Conservation (phyloP, 2,797 vertebrate genomes). For the Oceanodroma leucorhoa region DNA sequence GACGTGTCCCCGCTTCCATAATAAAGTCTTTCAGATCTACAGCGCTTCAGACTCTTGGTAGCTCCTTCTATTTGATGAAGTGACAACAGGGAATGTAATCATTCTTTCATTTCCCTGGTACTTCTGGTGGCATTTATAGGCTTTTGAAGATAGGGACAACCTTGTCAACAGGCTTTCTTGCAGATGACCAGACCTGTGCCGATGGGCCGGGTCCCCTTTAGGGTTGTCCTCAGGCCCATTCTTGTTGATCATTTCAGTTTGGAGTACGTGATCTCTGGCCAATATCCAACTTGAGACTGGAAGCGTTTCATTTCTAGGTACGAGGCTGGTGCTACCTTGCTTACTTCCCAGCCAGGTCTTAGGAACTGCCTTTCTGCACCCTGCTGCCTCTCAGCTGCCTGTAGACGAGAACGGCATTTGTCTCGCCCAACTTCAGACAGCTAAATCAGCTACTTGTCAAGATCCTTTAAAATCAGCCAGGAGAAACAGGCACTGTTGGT, state of each 20-base stretch:
- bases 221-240: background rate
- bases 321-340: background rate
- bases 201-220: background rate
- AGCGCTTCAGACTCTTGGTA: background rate
- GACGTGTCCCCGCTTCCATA: fast-evolving
- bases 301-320: background rate
- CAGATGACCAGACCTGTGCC: background rate
- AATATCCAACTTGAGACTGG: background rate
- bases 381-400: background rate
- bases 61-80: background rate
- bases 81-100: background rate
- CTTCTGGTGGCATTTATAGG: background rate
- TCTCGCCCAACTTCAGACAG: background rate
- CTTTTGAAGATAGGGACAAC: background rate
- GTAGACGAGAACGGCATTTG: background rate
- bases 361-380: background rate
- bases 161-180: background rate
- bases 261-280: background rate
- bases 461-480: background rate
- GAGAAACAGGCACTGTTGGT: background rate
- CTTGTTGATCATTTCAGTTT: background rate
- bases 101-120: background rate
- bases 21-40: background rate
- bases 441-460: background rate
- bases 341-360: background rate